phyloP scores from a whole-genome alignment of 1,140 invertebrate genomes.

The Meloidogyne hapla region DNA sequence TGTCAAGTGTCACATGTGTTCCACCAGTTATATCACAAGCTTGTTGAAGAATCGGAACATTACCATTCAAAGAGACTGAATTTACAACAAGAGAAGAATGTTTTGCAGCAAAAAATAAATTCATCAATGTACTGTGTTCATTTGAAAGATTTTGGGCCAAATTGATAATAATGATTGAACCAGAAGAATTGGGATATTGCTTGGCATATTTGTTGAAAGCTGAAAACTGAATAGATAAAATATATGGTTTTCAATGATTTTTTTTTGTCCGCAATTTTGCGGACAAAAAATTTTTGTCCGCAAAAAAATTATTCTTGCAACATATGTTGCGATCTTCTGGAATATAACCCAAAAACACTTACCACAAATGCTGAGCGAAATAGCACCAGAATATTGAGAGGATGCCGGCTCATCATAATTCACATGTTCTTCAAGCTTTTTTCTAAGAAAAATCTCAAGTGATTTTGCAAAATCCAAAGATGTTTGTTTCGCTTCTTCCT shows the following conservation, averaged over 20 bases:
- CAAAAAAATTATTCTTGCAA: too few relatives aligned
- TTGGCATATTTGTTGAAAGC: constrained; percentile 40
- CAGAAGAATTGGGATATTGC: constrained; percentile 26
- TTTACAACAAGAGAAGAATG: constrained; percentile 35
- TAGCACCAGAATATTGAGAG: constrained; percentile 35
- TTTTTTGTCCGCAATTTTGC: not conserved
- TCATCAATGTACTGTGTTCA: constrained; percentile 44
- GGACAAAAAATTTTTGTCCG: too few relatives aligned
- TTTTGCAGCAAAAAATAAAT: constrained; percentile 43
- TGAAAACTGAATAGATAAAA: constrained; percentile 26
- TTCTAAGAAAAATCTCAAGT: constrained; percentile 18
- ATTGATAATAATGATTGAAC: constrained; percentile 42
- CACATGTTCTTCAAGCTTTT: not conserved
- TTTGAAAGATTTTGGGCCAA: constrained; percentile 34
- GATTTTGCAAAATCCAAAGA: constrained; percentile 12
- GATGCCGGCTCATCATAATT: not conserved
- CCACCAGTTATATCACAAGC: constrained; percentile 44
- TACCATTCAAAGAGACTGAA: constrained; percentile 33
- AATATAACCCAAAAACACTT: constrained; percentile 15
- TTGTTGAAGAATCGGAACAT: constrained; percentile 47
- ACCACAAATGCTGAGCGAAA: constrained; percentile 43
- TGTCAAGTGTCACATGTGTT: constrained; percentile 23
- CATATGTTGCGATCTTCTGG: too few relatives aligned
- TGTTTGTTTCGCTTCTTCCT: constrained; percentile 3
- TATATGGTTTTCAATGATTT: not conserved